Evolutionary conservation across 2,888 invertebrate species (phyloP), one percentile per base, ranked within the genome.

Genomic region (Monopis laevigella): DNA sequence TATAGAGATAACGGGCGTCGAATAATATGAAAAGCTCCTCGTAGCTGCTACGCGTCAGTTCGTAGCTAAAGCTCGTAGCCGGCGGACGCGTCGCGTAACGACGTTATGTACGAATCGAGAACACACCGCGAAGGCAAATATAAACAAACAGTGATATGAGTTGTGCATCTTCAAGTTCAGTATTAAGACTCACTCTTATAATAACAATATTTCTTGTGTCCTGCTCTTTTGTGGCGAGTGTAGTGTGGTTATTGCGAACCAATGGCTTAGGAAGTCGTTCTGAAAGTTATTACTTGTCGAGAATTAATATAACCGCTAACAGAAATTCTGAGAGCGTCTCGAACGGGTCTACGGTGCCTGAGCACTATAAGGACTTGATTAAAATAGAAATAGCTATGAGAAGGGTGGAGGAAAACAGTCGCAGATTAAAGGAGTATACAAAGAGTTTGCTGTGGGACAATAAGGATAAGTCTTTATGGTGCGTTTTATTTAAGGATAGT

Each of bases 91-190:
- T 21, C 21, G 19, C 40, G 59, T 55, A 57, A 55, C 56, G 65
- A 66, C 78, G 78, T 63, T 62, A 78, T 77, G 78, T 67, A 59
- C 69, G 63, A 62, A 55, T 56, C 57, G 58, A 52, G 52, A 58
- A 55, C 58, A 61, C 62, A 59, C 62, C 62, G 60, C 64, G 61
- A 61, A 56, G 50, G 54, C 51, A 65, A 73, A 75, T 65, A 67
- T 60, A 72, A 75, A 74, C 77, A 78, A 75, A 70, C 68, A 73
- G 77, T 78, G 77, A 78, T 77, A 80, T 80, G 78, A 80, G 78
- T 74, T 73, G 78, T 74, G 62, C 74, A 62, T 68, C 77, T 56
- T 61, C 67, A 47, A 74, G 62, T 55, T 55, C 63, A 61, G 67
- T 73, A 58, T 62, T 74, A 57, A 65, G 75, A 62, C 66, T 75